These are phyloP conservation scores for Battus philenor DNA, from an alignment of 1,140 invertebrate species.

Conservation along the genomic window DNA sequence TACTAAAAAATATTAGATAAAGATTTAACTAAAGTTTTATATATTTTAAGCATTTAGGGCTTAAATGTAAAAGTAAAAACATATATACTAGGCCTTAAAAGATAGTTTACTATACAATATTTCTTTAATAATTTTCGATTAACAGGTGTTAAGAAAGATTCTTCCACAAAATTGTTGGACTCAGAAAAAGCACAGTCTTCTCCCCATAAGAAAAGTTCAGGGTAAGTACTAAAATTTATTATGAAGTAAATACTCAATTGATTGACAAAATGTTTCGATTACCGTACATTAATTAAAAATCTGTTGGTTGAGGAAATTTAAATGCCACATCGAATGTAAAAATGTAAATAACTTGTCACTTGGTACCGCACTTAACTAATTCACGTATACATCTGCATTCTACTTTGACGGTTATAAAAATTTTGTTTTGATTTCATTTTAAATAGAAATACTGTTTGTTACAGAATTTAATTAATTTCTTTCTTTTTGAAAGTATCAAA, in stretches of 20 bases:
- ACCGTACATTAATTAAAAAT: neutral
- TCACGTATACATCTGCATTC: slow-evolving; percentile 22
- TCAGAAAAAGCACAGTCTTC: slow-evolving; percentile 63
- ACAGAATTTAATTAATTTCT: too few species aligned
- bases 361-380: slow-evolving; percentile 46
- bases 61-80: too few species aligned
- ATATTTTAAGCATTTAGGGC: too few species aligned
- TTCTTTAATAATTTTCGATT: too few species aligned
- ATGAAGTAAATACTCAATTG: slow-evolving; percentile 8
- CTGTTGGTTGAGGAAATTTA: neutral
- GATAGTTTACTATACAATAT: too few species aligned
- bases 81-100: too few species aligned
- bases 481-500: too few species aligned
- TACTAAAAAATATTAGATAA: too few species aligned
- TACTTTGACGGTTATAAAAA: slow-evolving; percentile 1
- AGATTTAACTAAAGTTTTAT: too few species aligned
- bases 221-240: slow-evolving; percentile 36
- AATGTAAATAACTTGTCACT: slow-evolving; percentile 47
- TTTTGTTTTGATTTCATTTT: neutral
- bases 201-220: slow-evolving; percentile 65
- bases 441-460: too few species aligned
- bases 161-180: slow-evolving; percentile 61
- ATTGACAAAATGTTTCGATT: neutral
- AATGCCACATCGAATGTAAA: slow-evolving; percentile 18
- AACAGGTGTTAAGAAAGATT: slow-evolving; percentile 68